A percentile compares a stretch with the other conserved stretches of the same genome.
These are phyloP conservation scores for Laticauda colubrina DNA, from an alignment of 2,113 vertebrate genomes.

Conservation along the genomic window DNA sequence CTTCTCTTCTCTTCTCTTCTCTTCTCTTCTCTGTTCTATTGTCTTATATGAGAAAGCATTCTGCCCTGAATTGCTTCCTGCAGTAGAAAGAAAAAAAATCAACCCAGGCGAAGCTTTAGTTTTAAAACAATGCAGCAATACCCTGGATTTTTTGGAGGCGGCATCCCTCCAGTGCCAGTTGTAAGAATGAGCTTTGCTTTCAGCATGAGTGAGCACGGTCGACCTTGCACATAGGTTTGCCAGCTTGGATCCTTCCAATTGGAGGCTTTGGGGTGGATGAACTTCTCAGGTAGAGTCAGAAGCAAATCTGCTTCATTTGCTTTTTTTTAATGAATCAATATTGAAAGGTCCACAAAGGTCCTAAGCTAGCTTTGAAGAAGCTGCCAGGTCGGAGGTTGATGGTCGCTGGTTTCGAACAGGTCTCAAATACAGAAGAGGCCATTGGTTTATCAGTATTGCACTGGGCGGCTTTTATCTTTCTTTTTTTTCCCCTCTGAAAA, in stretches of 20 bases:
- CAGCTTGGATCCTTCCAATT: not conserved
- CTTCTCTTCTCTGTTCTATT: not conserved
- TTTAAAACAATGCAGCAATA: not conserved
- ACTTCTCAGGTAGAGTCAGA: slow-evolving; percentile 35
- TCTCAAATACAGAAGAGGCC: slow-evolving; percentile 7
- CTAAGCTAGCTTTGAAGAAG: slow-evolving; percentile 65
- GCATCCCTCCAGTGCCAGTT: rapidly evolving
- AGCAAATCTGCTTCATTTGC: slow-evolving; percentile 44
- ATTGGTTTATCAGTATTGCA: slow-evolving; percentile 37
- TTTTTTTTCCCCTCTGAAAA: not conserved
- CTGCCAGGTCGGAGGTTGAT: slow-evolving; percentile 56
- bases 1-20: too few species aligned
- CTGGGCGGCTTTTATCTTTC: not conserved
- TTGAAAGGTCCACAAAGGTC: slow-evolving; percentile 57
- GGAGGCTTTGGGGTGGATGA: slow-evolving; percentile 41
- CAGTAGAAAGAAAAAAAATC: not conserved
- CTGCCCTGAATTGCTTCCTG: not conserved
- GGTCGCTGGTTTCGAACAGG: slow-evolving; percentile 33
- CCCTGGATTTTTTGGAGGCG: not conserved
- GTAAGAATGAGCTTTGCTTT: rapidly evolving
- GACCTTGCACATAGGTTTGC: slow-evolving; percentile 48
- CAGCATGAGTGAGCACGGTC: not conserved
- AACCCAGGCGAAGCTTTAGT: not conserved
- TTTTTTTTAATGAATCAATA: slow-evolving; percentile 52
- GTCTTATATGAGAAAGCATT: not conserved